Base-by-base conservation (phyloP, 2,797 vertebrate species). In the Chelmon rostratus region DNA sequence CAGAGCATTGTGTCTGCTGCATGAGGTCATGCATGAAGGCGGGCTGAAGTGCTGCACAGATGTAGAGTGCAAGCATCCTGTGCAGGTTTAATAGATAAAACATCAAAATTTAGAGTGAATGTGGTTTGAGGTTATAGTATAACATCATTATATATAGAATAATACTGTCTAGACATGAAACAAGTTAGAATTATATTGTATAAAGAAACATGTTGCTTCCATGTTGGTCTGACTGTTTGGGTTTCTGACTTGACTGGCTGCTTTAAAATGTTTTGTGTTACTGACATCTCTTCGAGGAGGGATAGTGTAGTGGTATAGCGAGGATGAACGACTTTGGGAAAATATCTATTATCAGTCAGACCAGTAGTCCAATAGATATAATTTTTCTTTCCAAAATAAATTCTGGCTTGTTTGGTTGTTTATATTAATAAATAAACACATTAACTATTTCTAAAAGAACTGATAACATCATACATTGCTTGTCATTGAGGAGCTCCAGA, bases 1-100 rank as follows among this genome's bases (percentile, higher is more conserved):
- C 1, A 44, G 16, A n/a, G 77, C 86, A 89, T 91, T 93, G 91
- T 92, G 84, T 91, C 80, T 68, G 63, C 75, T 68, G 79, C 64
- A 86, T 94, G 92, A 95, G 83, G 87, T 94, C 94, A 94, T 81
- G 82, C 68, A 1, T 73, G 80, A 76, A 19, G 67, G 66, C 83
- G 65, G 46, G 46, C 63, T 74, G 65, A 71, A 52, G 81, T 38
- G 33, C 66, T 73, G 42, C 69, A 86, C 65, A 82, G 52, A 86
- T 74, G 79, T 63, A 28, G 65, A 80, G 31, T 68, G n/a, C 68
- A 64, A 46, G 67, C 68, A 46, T 79, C 69, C 57, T 40, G 68
- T 50, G 56, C 62, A 80, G 54, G 56, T 52, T 69, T 64, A 47
- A 71, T 42, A 59, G 16, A 35, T 35, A 49, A 65, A 71, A 65